These are phyloP conservation scores for Charina bottae DNA, from an alignment of 2,113 vertebrate species.

Conservation along the genomic window DNA sequence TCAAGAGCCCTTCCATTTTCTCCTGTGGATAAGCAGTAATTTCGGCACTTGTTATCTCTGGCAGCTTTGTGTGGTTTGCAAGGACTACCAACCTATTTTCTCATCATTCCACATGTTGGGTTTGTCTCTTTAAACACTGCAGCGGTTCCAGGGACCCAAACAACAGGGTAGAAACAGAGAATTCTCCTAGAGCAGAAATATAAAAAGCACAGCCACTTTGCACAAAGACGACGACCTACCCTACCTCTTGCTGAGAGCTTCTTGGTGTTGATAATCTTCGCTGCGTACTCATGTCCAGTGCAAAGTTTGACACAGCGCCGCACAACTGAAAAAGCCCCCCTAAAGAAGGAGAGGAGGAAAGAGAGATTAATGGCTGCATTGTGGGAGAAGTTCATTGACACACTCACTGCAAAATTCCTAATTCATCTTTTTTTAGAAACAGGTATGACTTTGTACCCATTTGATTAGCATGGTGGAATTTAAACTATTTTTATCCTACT, in stretches of 20 bases:
- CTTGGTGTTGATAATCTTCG: conserved; percentile 99
- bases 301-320: conserved; percentile 95
- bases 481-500: neutral
- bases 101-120: neutral
- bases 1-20: neutral
- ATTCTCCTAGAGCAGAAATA: neutral
- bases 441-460: neutral
- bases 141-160: neutral
- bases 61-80: neutral
- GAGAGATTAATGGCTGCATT: conserved; percentile 62
- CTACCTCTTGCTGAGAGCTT: conserved; percentile 96
- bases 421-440: neutral
- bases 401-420: neutral
- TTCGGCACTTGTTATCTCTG: neutral
- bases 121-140: neutral
- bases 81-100: neutral
- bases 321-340: conserved; percentile 96
- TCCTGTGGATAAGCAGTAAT: neutral
- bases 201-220: neutral
- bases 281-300: conserved; percentile 92
- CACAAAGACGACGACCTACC: conserved; percentile 21
- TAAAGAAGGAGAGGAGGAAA: conserved; percentile 66
- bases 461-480: neutral
- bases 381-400: neutral
- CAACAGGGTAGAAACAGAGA: neutral